Conservation (phyloP, 1,140 invertebrate species). For the Helicoverpa zea region DNA sequence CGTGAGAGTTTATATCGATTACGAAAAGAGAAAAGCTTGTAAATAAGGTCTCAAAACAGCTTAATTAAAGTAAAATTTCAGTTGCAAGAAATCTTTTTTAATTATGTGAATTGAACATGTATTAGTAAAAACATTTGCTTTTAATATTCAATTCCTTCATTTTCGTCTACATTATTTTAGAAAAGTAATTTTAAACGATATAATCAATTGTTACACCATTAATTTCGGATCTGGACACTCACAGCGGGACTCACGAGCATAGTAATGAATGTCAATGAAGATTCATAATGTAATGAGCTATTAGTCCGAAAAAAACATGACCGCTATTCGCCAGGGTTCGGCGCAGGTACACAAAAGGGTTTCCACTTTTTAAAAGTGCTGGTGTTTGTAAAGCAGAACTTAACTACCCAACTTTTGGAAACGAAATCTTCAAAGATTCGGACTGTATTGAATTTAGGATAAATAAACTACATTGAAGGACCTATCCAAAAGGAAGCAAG, state of each 20-base stretch:
- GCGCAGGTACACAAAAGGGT: too few species aligned
- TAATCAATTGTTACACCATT: constrained; percentile 40
- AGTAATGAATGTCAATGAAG: constrained; percentile 44
- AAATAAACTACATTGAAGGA: too few species aligned
- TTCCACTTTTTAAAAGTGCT: background rate
- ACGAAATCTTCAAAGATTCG: too few species aligned
- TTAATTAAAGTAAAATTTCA: background rate
- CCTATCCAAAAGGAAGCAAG: constrained; percentile 5
- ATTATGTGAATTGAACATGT: background rate
- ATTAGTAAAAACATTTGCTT: background rate
- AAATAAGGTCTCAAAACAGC: constrained; percentile 4
- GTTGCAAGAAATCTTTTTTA: background rate
- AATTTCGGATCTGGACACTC: constrained; percentile 31
- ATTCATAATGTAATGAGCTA: constrained; percentile 18
- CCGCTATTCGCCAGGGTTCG: background rate
- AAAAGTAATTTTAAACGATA: constrained; percentile 12
- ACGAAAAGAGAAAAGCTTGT: constrained; percentile 48
- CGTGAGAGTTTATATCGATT: constrained; percentile 44
- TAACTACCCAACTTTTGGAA: too few species aligned
- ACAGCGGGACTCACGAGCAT: constrained; percentile 33
- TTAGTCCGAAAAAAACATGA: constrained; percentile 13
- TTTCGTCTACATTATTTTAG: background rate
- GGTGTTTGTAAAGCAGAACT: too few species aligned
- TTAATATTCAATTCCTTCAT: background rate
- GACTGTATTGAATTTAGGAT: too few species aligned